Conservation (phyloP, 2,888 invertebrate species). For the Fragum whitleyi region DNA sequence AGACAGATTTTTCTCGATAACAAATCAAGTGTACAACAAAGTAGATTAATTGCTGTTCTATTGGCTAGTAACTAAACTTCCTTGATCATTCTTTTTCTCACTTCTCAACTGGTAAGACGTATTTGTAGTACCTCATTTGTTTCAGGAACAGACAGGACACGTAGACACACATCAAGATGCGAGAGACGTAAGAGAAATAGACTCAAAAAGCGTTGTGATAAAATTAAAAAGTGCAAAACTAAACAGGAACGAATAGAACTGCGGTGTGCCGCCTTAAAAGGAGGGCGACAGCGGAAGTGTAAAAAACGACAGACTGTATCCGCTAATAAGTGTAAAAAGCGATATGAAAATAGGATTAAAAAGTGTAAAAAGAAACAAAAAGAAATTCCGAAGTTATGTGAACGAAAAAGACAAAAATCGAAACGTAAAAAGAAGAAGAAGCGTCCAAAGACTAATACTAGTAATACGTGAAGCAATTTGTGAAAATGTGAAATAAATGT, state of each 20-base stretch:
- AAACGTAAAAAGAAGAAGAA: constrained; percentile 23
- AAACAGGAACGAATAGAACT: constrained; percentile 48
- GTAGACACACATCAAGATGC: constrained; percentile 38
- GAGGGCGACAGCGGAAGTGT: constrained; percentile 36
- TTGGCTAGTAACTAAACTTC: no score
- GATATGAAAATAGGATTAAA: constrained; percentile 47
- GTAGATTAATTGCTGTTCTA: no score
- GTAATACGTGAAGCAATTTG: not conserved
- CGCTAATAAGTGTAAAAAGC: constrained; percentile 40
- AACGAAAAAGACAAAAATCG: constrained; percentile 21
- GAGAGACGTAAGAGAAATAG: constrained; percentile 34
- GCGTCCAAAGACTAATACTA: not conserved
- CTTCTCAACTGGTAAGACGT: not conserved
- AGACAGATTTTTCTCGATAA: no score
- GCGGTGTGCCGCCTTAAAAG: constrained; percentile 39
- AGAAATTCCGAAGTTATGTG: constrained; percentile 17
- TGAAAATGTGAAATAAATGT: not conserved
- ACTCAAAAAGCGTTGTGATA: constrained; percentile 52
- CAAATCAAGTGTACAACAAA: no score
- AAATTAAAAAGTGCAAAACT: constrained; percentile 52
- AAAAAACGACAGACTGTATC: constrained; percentile 51
- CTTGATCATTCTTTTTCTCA: no score
- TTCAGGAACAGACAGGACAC: constrained; percentile 41
- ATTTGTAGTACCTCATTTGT: constrained; percentile 21
- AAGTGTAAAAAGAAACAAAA: constrained; percentile 29